These are phyloP conservation scores for Gymnothorax reevesii DNA, from an alignment of 2,797 vertebrate species.

Conservation along the genomic window DNA sequence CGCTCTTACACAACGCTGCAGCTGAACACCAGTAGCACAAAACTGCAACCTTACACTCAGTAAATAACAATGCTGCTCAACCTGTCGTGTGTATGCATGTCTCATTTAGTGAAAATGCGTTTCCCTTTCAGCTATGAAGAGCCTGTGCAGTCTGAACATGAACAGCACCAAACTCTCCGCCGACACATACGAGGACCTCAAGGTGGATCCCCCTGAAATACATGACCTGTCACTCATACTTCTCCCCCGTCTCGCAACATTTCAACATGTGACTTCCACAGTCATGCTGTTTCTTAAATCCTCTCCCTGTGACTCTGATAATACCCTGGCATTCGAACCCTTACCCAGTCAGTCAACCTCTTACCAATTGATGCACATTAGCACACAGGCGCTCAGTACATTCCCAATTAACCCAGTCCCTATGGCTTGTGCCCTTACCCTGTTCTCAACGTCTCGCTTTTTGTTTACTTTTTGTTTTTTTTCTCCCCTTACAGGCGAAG, in stretches of 20 bases:
- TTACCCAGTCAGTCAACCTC: background rate
- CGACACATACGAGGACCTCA: conserved; percentile 97
- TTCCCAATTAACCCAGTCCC: too few species aligned
- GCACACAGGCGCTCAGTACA: too few species aligned
- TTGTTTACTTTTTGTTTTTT: conserved; percentile 29
- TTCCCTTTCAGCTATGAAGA: conserved; percentile 90
- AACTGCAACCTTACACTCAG: background rate
- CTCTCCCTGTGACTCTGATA: background rate
- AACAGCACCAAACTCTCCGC: conserved; percentile 99
- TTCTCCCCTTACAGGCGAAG: conserved; percentile 80
- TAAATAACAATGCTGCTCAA: background rate
- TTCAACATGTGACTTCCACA: too few species aligned
- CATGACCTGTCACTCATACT: background rate
- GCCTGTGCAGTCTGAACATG: conserved; percentile 98
- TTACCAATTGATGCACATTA: too few species aligned
- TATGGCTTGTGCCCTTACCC: background rate
- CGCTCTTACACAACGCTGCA: too few species aligned
- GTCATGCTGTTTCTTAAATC: too few species aligned
- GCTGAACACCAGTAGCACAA: background rate
- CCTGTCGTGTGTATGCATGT: background rate
- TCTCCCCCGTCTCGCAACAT: background rate
- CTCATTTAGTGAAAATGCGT: conserved; percentile 23
- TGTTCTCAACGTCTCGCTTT: background rate
- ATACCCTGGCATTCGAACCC: background rate
- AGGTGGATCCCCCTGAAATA: conserved; percentile 71